Percentiles rank a stretch among this genome's conserved stretches.
These are phyloP conservation scores for Prosapia bicincta DNA, from an alignment of 2,888 invertebrate species.

Conservation along the genomic window DNA sequence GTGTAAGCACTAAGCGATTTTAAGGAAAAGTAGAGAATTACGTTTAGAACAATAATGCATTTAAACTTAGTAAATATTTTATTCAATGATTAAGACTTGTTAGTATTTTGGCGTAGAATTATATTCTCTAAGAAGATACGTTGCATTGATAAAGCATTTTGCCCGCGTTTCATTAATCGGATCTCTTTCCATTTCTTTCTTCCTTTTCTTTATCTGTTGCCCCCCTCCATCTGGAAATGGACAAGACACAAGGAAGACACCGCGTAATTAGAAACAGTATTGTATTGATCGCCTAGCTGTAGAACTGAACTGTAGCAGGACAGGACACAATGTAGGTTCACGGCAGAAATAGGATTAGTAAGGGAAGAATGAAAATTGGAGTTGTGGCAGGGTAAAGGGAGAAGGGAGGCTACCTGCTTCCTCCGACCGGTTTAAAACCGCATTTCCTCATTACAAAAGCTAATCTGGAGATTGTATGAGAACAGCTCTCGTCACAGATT, in stretches of 20 bases:
- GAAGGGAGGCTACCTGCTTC: no score
- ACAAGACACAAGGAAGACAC: background rate
- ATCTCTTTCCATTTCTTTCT: background rate
- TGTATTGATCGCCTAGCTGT: background rate
- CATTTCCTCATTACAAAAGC: background rate
- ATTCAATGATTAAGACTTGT: no score
- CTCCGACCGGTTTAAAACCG: background rate
- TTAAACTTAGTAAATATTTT: no score
- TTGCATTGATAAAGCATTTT: no score
- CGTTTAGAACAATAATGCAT: no score
- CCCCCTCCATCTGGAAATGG: background rate
- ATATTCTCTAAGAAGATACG: no score
- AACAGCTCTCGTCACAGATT: no score
- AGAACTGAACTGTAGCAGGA: background rate
- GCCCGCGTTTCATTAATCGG: no score
- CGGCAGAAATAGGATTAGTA: background rate
- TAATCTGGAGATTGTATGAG: background rate
- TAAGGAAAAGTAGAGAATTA: no score
- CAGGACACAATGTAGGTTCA: background rate
- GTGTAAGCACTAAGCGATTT: no score
- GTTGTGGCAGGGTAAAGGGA: background rate
- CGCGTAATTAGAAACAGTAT: background rate
- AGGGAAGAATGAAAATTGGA: conserved; percentile 2
- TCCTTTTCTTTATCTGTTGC: background rate
- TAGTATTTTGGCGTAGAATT: no score